Conservation (phyloP, 2,888 invertebrate species). For the Hecatera dysodea region DNA sequence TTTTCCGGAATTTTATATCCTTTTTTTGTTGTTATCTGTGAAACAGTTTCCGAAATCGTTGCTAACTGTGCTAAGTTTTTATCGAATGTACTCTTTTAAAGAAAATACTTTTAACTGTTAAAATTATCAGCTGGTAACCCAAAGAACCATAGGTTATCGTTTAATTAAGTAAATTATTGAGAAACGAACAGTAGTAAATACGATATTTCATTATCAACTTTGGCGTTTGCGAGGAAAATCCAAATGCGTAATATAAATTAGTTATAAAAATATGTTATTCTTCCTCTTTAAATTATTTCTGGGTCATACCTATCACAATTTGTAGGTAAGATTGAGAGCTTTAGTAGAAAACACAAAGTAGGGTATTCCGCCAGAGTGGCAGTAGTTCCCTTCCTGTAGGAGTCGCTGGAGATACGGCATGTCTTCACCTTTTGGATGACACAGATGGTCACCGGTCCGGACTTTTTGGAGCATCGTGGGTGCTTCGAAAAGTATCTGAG, state of each 20-base stretch:
- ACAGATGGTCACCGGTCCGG: too few species aligned
- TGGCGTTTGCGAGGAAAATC: background rate
- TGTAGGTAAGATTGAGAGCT: background rate
- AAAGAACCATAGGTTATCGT: constrained; percentile 34
- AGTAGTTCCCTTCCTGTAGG: background rate
- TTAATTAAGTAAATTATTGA: background rate
- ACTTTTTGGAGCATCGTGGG: too few species aligned
- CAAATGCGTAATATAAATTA: background rate
- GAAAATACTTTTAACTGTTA: background rate
- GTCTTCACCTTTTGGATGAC: background rate
- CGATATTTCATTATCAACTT: background rate
- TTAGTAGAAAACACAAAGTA: background rate
- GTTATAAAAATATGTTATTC: background rate
- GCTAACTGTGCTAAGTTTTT: background rate
- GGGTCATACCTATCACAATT: background rate
- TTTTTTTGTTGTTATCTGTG: constrained; percentile 6
- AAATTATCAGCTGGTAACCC: constrained; percentile 12
- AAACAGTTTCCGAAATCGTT: constrained; percentile 3
- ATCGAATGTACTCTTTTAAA: background rate
- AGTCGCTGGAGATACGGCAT: background rate
- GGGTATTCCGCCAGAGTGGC: background rate
- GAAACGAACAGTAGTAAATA: background rate
- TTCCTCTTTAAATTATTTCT: background rate
- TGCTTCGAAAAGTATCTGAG: too few species aligned
- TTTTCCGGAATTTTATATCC: constrained; percentile 18